Evolutionary conservation across 2,113 vertebrate genomes (phyloP), one percentile per base, ranked within the genome.

Genomic region (Piliocolobus tephrosceles): DNA sequence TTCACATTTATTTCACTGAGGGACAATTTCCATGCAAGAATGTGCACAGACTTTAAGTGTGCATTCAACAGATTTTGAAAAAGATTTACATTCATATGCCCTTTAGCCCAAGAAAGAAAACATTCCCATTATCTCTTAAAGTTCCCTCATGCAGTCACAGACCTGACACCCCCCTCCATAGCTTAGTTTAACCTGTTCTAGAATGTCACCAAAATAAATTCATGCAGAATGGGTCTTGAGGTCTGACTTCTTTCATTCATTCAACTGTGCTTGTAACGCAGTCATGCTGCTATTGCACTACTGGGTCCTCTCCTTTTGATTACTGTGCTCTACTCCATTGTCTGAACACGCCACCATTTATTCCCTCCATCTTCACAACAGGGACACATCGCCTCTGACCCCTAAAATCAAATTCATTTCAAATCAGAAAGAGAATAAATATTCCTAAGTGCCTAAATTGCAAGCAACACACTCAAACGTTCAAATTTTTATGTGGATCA

Each of bases 361-460:
- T 16, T 16, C 78, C 47, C 25, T 82, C 80, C 11, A 0, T 32
- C 76, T 88, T 82, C 85, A 35, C 6, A 57, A 88, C 38, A 95
- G 47, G 73, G 47, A 47, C 47, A 43, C 8, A 52, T 0, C 14
- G 22, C 35, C 40, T 55, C 38, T 50, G 58, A 35, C 13, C n/a
- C n/a, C 66, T 50, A 66, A 43, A 61, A 75, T n/a, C 61, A 90
- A 91, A 92, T 72, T 96, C 43, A 78, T 45, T 93, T 91, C 13
- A 52, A 95, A 82, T 89, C 8, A 85, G 52, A 88, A 95, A 64
- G 25, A 94, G 73, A 79, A 92, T 55, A 92, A 88, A 87, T 52
- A 64, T 5, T 55, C 32, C 40, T 84, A 92, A 73, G 45, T 18
- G 22, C 43, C 40, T 57, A 55, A n/a, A 20, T 43, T 73, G 45